A percentile compares a stretch with the other conserved stretches of the same genome.
Evolutionary conservation across 2,113 vertebrate genomes (phyloP).

Genomic region (Zosterops lateralis): DNA sequence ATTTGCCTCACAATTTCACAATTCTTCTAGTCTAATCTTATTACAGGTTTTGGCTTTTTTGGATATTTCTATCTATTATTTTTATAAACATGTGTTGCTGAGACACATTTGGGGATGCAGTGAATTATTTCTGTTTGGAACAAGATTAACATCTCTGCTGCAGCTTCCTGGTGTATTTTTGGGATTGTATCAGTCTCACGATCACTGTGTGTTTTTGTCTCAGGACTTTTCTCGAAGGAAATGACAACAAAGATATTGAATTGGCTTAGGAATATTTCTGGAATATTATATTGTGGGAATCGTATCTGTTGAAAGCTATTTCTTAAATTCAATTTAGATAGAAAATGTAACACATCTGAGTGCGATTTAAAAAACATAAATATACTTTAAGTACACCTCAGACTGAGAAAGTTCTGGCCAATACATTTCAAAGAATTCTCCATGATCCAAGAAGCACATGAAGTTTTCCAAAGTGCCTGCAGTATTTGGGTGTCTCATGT

Average conservation of each 20-base stretch:
- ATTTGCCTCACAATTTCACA: not conserved
- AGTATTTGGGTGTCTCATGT: not conserved
- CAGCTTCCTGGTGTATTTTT: not conserved
- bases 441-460: not conserved
- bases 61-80: not conserved
- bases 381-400: not conserved
- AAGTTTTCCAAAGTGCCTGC: not conserved
- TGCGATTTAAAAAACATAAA: not conserved
- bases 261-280: not conserved
- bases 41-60: not conserved
- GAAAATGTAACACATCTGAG: not conserved
- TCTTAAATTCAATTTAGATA: not conserved
- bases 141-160: not conserved
- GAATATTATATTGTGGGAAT: not conserved
- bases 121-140: not conserved
- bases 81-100: not conserved
- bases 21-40: not conserved
- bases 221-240: not conserved
- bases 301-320: not conserved
- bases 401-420: not conserved
- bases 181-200: not conserved
- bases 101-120: not conserved
- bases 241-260: not conserved
- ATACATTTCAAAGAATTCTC: not conserved
- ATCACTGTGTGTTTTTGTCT: not conserved